Base-by-base conservation (phyloP, 2,888 invertebrate genomes). In the Baronia brevicornis region DNA sequence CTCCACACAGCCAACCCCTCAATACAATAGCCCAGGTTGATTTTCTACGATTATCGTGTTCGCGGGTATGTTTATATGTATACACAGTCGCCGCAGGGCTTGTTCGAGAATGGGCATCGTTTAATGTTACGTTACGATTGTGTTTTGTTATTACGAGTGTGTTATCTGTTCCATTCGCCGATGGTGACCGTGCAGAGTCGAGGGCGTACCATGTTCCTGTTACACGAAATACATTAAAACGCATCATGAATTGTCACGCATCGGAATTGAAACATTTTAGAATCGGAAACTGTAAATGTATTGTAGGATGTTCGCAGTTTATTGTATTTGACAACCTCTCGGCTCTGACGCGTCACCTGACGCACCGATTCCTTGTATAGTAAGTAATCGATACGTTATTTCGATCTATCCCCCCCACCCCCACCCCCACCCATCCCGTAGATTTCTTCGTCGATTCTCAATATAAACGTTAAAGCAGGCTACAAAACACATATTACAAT, bases 401-500 rank as follows among this genome's bases (percentile, higher is more conserved):
- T 73, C 75, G 65, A 77, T 75, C 70, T 79, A 73, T 77, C 61
- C n/a, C n/a, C n/a, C n/a, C n/a, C n/a, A n/a, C n/a, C n/a, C n/a
- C n/a, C n/a, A n/a, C n/a, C n/a, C n/a, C n/a, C n/a, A n/a, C n/a
- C n/a, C n/a, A n/a, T n/a, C n/a, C n/a, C 62, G 75, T 80, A 79
- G 77, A 69, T 71, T 77, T 69, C 68, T 78, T 73, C 71, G 60
- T 75, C 27, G 39, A 46, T 52, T 50, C 73, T 63, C 60, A 65
- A 60, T 75, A 75, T 64, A 64, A 64, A 54, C 60, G 63, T 78
- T 71, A 74, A 56, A 46, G 77, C 82, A 80, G 80, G 80, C 82
- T 79, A 74, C 63, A 66, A 59, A 55, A 75, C 82, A 82, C 79
- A 80, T 66, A 75, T 82, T 80, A 82, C 82, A 84, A 82, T 84